A percentile compares a stretch with the other conserved stretches of the same genome.
Conservation (phyloP, 2,888 invertebrate genomes). For the Poecilobothrus nobilitatus region DNA sequence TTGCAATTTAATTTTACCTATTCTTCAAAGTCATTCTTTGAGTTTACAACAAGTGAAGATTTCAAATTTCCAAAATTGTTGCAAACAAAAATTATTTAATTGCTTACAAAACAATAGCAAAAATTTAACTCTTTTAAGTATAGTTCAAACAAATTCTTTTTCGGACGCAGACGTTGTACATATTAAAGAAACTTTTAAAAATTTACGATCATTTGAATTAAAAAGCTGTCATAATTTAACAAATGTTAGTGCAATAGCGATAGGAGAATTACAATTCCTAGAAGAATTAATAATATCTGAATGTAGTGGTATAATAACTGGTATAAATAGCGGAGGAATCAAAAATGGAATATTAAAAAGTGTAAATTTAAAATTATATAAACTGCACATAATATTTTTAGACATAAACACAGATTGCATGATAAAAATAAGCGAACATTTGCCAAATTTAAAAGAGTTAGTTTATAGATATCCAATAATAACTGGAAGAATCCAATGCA, state of each 20-base stretch:
- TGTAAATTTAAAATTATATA: neutral
- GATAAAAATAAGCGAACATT: constrained; percentile 7
- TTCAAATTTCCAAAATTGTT: constrained; percentile 7
- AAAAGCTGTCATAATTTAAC: constrained; percentile 9
- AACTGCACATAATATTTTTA: neutral
- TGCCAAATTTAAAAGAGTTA: constrained; percentile 5
- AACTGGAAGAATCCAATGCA: neutral
- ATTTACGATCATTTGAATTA: neutral
- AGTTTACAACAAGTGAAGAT: neutral
- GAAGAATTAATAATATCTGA: constrained; percentile 9
- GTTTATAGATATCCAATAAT: constrained; percentile 4
- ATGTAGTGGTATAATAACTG: constrained; percentile 5
- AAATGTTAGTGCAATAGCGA: constrained; percentile 7
- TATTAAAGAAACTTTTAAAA: neutral
- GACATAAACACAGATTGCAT: constrained; percentile 8
- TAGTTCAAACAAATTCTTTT: neutral
- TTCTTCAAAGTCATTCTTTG: neutral
- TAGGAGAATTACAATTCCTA: neutral
- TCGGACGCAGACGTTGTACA: neutral
- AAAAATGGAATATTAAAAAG: constrained; percentile 9
- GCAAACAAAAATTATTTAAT: neutral
- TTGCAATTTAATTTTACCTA: neutral
- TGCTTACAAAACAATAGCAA: neutral
- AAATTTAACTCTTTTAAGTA: neutral
- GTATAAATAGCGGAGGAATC: neutral